These are phyloP conservation scores for Caenorhabditis remanei DNA, from an alignment of 1,140 invertebrate genomes.

Conservation along the genomic window DNA sequence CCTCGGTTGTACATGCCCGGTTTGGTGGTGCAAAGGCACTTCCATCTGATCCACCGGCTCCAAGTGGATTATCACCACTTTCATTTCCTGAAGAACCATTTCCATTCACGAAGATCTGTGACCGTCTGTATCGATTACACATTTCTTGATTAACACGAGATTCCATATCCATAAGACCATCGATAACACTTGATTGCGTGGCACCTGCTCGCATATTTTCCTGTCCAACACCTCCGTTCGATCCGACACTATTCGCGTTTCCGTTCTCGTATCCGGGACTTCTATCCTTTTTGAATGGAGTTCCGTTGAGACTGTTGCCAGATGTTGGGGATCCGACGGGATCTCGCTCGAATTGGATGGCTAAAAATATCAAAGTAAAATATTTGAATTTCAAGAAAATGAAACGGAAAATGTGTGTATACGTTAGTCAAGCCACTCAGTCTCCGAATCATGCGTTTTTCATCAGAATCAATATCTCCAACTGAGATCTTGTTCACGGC, in stretches of 20 bases:
- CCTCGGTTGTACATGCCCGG: constrained; percentile 64
- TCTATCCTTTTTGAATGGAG: constrained; percentile 32
- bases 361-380: constrained; percentile 62
- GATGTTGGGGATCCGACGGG: constrained; percentile 69
- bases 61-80: neutral
- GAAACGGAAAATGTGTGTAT: neutral
- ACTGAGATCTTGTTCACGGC: neutral
- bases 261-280: constrained; percentile 44
- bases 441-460: neutral
- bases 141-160: constrained; percentile 74
- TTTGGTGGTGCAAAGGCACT: constrained; percentile 52
- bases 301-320: constrained; percentile 25
- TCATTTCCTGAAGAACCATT: neutral
- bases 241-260: neutral
- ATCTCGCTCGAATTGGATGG: constrained; percentile 77
- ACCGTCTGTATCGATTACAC: constrained; percentile 72
- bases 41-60: neutral
- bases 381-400: neutral
- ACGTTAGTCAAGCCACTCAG: too few relatives aligned
- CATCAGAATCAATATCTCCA: neutral
- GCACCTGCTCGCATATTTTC: constrained; percentile 55
- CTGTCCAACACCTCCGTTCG: neutral
- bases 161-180: constrained; percentile 76
- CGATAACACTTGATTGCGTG: constrained; percentile 68
- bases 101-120: constrained; percentile 61